Percentiles rank a stretch among this genome's conserved stretches.
Conservation (phyloP, 23 tunicate genomes). For the Styela clava region DNA sequence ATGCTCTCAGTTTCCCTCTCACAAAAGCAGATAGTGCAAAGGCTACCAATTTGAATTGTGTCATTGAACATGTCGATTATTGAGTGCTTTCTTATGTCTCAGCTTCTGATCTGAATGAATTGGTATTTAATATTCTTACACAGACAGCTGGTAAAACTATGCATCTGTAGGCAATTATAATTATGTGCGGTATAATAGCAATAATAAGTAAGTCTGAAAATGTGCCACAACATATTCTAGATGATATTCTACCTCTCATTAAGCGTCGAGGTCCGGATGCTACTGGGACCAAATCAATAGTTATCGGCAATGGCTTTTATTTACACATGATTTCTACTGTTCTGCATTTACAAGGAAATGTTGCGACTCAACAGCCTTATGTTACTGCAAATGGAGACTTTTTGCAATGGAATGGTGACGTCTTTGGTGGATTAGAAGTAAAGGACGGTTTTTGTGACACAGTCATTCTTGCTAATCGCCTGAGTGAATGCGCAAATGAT, state of each 20-base stretch:
- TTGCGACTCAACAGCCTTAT: constrained; percentile 45
- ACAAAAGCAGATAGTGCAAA: too few species aligned
- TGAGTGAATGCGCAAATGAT: constrained; percentile 6
- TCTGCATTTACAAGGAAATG: constrained; percentile 66
- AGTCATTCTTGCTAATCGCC: constrained; percentile 10
- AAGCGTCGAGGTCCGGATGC: constrained; percentile 22
- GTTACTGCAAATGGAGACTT: constrained; percentile 35
- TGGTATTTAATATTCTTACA: too few species aligned
- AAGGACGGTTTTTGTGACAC: constrained; percentile 50
- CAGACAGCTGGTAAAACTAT: too few species aligned
- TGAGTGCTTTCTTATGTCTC: too few species aligned
- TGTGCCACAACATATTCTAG: background rate
- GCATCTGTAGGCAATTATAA: too few species aligned
- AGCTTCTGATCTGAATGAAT: too few species aligned
- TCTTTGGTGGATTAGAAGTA: constrained; percentile 80
- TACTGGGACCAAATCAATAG: background rate
- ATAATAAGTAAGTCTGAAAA: background rate
- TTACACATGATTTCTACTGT: constrained; percentile 39
- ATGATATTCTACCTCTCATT: background rate
- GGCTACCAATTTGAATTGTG: too few species aligned
- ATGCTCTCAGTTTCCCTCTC: too few species aligned
- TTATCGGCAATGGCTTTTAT: background rate
- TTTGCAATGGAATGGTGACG: constrained; percentile 86
- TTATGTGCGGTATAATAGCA: background rate
- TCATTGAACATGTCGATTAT: too few species aligned